These are phyloP conservation scores for Scolopax mira DNA, from an alignment of 2,113 vertebrate species.

Conservation along the genomic window DNA sequence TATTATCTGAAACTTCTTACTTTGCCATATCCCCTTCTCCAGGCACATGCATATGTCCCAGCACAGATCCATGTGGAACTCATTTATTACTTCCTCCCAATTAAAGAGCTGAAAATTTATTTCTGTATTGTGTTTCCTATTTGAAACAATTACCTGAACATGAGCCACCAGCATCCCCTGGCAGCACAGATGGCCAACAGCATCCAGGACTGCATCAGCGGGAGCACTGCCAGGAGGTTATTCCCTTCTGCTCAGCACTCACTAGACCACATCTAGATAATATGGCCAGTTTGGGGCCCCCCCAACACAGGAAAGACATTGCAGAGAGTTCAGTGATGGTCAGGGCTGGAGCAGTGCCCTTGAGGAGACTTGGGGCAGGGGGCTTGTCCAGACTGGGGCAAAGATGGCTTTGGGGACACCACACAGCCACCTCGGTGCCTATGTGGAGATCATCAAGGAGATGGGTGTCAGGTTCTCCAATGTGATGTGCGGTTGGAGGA, in stretches of 20 bases:
- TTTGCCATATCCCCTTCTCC: background rate
- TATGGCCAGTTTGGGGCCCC: background rate
- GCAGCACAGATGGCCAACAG: background rate
- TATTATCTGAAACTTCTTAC: background rate
- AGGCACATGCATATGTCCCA: rapidly evolving
- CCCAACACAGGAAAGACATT: background rate
- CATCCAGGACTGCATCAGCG: background rate
- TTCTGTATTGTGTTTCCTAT: background rate
- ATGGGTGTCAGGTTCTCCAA: background rate
- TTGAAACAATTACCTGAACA: background rate
- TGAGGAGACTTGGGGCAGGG: background rate
- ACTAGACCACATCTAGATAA: background rate
- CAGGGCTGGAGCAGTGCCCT: background rate
- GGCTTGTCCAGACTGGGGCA: background rate
- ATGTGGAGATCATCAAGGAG: background rate
- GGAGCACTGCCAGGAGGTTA: background rate
- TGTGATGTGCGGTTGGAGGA: background rate
- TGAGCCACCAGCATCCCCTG: background rate
- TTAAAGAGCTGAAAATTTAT: background rate
- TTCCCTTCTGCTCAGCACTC: background rate
- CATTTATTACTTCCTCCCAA: background rate
- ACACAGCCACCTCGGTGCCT: background rate
- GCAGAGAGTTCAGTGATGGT: background rate
- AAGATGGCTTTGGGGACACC: background rate
- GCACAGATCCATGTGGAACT: background rate